Evolutionary conservation across 1,140 invertebrate genomes (phyloP), one percentile per base, ranked within the genome.

Genomic region (Periplaneta americana): DNA sequence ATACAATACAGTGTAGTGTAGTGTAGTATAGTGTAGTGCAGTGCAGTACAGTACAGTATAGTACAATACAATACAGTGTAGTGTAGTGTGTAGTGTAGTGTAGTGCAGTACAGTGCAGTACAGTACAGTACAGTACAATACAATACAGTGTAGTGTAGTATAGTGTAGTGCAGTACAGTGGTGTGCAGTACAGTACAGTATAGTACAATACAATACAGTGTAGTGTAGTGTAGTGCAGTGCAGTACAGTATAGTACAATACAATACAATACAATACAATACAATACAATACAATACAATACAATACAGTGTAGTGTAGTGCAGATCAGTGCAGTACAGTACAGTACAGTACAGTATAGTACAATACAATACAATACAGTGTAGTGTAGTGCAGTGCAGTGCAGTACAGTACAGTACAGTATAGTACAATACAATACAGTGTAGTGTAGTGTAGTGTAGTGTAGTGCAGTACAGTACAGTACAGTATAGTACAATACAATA

Each of bases 1-100:
- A 66, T 82, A 83, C 79, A 80, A 77, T 80, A 82, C 79, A 82
- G 81, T 83, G 79, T 78, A 75, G 83, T 80, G 82, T 76, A 82
- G 80, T 82, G 82, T 32, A 82, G 82, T 78, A 82, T 74, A 80
- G 76, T 80, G 80, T 39, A 80, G 81, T 80, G 82, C 39, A 75
- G 81, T 83, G 34, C 34, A 13, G 80, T 79, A 82, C 48, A 66
- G 80, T 79, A 79, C 76, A 48, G 81, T 35, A 82, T 31, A 57
- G 81, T 37, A 66, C 76, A 57, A 75, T 48, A 57, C 39, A 48
- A 36, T 80, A 48, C 35, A 48, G 79, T 48, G 36, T 28, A 80
- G 78, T 28, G 28, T 35, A 48, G 37, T 80, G n/a, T n/a, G n/a
- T 34, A 79, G 78, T 35, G 78, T 34, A 79, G 78, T 35, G 78